phyloP scores from a whole-genome alignment of 2,797 vertebrate genomes.

The Neosilurus hyrtlii region DNA sequence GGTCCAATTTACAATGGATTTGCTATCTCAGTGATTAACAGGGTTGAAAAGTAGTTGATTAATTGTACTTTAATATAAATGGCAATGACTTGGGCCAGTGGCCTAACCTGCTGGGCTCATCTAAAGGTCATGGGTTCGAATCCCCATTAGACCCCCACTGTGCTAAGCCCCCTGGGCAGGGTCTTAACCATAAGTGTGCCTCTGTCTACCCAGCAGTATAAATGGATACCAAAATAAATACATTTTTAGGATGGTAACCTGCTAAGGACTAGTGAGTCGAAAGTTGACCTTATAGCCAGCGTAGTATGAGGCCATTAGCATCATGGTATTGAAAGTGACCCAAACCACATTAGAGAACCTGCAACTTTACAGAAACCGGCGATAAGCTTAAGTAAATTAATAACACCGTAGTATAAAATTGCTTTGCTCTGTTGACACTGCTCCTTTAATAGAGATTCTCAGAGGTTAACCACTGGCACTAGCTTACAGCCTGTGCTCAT shows the following conservation, averaged over 20 bases:
- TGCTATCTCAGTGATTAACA: background rate
- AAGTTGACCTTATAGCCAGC: no score
- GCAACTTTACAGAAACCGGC: background rate
- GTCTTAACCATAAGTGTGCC: no score
- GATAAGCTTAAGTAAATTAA: constrained; percentile 17
- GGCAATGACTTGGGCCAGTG: background rate
- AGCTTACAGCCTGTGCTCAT: constrained; percentile 32
- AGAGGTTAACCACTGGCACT: constrained; percentile 32
- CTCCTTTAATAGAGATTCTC: constrained; percentile 10
- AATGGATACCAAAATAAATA: no score
- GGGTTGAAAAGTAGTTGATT: background rate
- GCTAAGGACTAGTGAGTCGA: no score
- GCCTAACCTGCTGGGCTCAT: no score
- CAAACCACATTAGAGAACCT: background rate
- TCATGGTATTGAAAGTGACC: background rate
- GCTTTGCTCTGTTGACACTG: constrained; percentile 1
- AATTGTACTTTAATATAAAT: background rate
- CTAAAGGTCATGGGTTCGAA: no score
- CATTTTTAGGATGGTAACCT: no score
- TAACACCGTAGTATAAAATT: constrained; percentile 5
- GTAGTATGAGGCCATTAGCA: no score
- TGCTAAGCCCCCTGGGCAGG: no score
- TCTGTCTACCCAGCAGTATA: no score
- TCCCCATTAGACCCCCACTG: no score
- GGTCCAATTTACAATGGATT: background rate